Conservation (phyloP, 2,888 invertebrate genomes). For the Himalopsyche tibetana region DNA sequence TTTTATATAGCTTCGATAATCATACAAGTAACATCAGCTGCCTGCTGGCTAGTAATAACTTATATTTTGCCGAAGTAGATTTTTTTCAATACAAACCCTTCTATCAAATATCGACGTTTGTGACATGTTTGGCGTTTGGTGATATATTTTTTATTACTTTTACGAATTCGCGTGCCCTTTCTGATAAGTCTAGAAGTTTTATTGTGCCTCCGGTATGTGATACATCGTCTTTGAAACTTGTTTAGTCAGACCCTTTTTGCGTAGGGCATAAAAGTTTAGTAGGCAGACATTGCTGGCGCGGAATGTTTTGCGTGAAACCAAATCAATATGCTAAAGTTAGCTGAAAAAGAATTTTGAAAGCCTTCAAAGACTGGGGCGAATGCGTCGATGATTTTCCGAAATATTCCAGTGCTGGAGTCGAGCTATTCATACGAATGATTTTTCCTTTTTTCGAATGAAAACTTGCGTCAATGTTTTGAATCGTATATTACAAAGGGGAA, state of each 20-base stretch:
- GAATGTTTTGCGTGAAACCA: constrained; percentile 31
- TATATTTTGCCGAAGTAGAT: no score
- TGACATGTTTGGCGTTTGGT: neutral
- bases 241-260: constrained; percentile 36
- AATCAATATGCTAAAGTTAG: constrained; percentile 39
- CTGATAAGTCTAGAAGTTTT: neutral
- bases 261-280: constrained; percentile 19
- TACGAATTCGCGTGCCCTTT: neutral
- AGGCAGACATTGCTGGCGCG: constrained; percentile 18
- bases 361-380: neutral
- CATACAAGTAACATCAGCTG: no score
- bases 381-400: constrained; percentile 7
- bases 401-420: neutral
- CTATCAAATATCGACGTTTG: neutral
- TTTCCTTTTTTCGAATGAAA: no score
- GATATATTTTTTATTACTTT: constrained; percentile 10
- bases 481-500: no score
- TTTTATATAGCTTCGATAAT: no score
- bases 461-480: no score
- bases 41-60: no score
- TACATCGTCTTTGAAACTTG: constrained; percentile 24
- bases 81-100: neutral
- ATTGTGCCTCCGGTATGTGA: constrained; percentile 22
- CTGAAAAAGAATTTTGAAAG: constrained; percentile 38
- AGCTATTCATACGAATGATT: neutral